Evolutionary conservation across 2,113 vertebrate genomes (phyloP), one percentile per base, ranked within the genome.

Genomic region (Hippocampus zosterae): DNA sequence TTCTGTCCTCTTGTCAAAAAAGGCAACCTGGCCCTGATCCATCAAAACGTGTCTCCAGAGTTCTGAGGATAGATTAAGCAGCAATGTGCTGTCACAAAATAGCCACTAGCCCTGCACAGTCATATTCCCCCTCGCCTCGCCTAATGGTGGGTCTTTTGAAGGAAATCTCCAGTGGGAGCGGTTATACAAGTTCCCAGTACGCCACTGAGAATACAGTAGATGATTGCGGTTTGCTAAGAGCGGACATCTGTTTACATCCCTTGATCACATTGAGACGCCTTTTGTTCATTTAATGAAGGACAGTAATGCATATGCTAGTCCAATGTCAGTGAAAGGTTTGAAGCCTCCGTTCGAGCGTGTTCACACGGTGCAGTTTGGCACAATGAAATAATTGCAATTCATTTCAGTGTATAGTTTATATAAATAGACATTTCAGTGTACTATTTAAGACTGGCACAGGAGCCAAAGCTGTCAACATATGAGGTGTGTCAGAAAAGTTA

Each of bases 1-100:
- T 75, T 40, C 29, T 42, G 67, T 70, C 69, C 18, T 66, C 60
- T 55, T 21, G 61, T 61, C 63, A 77, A n/a, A 82, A 76, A 60
- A 60, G 18, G 55, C 27, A 15, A 16, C 25, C 68, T 87, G 87
- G 89, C 86, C 88, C 81, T 78, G 86, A 88, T 89, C 83, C 82
- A 80, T 90, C 86, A 88, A 44, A 81, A 56, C 83, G 70, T 59
- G 78, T 87, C 88, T 82, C 74, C 71, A 71, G 73, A 29, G 46
- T 57, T 72, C 60, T 73, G 74, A 75, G 59, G 80, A n/a, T 82
- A 75, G 78, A 85, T 67, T 76, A 79, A 80, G 68, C 74, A 79
- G 75, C 61, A 70, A 77, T 80, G 77, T 79, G 67, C 73, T 83
- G 74, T 80, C 76, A 84, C 71, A 73, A 60, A 68, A 79, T 68